Percentiles rank a stretch among this genome's conserved stretches.
Conservation (phyloP, 2,888 invertebrate species). For the Plebejus melissa region DNA sequence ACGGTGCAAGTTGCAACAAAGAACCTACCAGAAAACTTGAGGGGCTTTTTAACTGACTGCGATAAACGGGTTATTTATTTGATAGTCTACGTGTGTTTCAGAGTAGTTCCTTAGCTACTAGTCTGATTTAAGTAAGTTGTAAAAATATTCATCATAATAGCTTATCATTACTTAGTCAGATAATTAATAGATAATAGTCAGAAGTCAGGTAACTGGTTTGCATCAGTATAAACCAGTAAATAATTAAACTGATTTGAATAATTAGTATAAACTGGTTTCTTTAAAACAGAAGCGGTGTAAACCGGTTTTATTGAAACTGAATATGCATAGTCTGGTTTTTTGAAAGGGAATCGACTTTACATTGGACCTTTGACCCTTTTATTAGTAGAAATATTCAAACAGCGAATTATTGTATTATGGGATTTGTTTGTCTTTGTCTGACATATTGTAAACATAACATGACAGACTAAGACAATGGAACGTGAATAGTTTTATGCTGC, state of each 20-base stretch:
- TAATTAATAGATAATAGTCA: too few species aligned
- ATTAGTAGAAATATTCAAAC: too few species aligned
- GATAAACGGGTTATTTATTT: background rate
- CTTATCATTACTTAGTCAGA: too few species aligned
- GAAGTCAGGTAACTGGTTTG: too few species aligned
- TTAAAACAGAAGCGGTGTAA: background rate
- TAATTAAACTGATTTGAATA: too few species aligned
- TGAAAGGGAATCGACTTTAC: too few species aligned
- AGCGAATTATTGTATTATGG: too few species aligned
- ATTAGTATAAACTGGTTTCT: background rate
- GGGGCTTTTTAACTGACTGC: background rate
- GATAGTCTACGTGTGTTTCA: background rate
- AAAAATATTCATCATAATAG: background rate
- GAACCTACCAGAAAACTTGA: background rate
- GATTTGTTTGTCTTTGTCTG: background rate
- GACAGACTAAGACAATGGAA: background rate
- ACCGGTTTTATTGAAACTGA: background rate
- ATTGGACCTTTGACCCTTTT: too few species aligned
- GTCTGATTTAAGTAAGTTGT: background rate
- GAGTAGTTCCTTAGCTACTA: too few species aligned
- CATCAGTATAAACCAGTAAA: too few species aligned
- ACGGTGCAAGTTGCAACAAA: conserved; percentile 51
- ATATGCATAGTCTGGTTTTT: background rate
- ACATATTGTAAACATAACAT: background rate
- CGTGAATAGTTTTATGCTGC: too few species aligned